Percentiles rank a stretch among this genome's conserved stretches.
These are phyloP conservation scores for Rhadina sibilatrix DNA, from an alignment of 2,113 vertebrate genomes.

Conservation along the genomic window DNA sequence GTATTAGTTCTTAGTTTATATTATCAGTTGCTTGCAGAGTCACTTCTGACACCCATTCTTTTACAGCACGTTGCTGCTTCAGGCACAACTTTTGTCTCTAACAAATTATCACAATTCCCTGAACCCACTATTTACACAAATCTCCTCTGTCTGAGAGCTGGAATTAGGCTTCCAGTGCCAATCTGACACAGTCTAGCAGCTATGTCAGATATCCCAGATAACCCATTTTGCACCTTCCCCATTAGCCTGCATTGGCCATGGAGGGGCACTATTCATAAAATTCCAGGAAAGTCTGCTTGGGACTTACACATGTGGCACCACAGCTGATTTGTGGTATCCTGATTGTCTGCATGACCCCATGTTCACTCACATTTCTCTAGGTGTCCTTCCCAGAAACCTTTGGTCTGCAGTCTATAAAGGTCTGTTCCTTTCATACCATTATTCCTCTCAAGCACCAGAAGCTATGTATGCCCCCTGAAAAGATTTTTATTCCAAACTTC, in stretches of 20 bases:
- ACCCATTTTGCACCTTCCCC: neutral
- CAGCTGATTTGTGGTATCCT: neutral
- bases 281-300: neutral
- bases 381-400: neutral
- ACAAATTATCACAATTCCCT: neutral
- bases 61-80: neutral
- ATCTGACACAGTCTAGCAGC: neutral
- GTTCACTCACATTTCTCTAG: neutral
- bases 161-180: neutral
- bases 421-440: neutral
- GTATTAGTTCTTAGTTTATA: neutral
- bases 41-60: neutral
- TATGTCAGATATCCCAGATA: neutral
- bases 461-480: neutral
- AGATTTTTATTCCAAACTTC: neutral
- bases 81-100: neutral
- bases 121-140: neutral
- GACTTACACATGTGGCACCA: neutral
- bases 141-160: neutral
- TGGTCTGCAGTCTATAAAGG: neutral
- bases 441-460: neutral
- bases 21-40: neutral
- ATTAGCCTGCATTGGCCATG: fast-evolving
- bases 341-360: neutral
- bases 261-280: neutral